Base-by-base conservation (phyloP, 2,797 vertebrate genomes). In the Threskiornis aethiopicus region DNA sequence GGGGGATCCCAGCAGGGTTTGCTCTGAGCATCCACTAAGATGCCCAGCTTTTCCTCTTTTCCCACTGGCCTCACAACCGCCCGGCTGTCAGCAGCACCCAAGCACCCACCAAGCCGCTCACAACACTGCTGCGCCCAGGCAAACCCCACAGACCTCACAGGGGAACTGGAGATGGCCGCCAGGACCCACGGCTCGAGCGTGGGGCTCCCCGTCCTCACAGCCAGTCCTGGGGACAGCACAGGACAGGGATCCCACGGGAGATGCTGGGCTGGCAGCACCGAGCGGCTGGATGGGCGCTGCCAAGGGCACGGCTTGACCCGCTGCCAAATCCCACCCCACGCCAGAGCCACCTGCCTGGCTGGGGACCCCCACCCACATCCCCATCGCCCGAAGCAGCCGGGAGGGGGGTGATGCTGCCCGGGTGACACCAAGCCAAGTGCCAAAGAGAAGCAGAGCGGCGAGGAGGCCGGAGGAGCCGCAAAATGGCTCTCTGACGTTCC, bases 291-390 rank as follows among this genome's bases (percentile, higher is more conserved):
- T 3, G 54, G 81, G 89, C 15, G 0, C 65, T 29, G 37, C 33
- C 59, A 17, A 33, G 67, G 69, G 28, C 49, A 80, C 1, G 1
- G 55, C 26, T 26, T 39, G 33, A 90, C 57, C 64, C 0, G 0
- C 24, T 20, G 51, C 84, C 71, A 31, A 35, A 79, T 51, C 46
- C 76, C 69, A 44, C 64, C 85, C 41, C 44, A 11, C 0, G 0
- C 6, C 9, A 0, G 35, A 52, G 33, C 8, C 42, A 5, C 7
- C 12, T 4, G 26, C n/a, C 25, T 0, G 1, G 41, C 31, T 10
- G 9, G 15, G 75, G 92, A 71, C 29, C 73, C 54, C 13, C 29
- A 31, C 24, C n/a, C 12, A 0, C 29, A 61, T 29, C 42, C 59
- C 46, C 14, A 3, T 10, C 62, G 5, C 29, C 78, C 2, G 0